A percentile compares a stretch with the other conserved stretches of the same genome.
phyloP scores from a whole-genome alignment of 2,113 vertebrate genomes.

The Pholis gunnellus region DNA sequence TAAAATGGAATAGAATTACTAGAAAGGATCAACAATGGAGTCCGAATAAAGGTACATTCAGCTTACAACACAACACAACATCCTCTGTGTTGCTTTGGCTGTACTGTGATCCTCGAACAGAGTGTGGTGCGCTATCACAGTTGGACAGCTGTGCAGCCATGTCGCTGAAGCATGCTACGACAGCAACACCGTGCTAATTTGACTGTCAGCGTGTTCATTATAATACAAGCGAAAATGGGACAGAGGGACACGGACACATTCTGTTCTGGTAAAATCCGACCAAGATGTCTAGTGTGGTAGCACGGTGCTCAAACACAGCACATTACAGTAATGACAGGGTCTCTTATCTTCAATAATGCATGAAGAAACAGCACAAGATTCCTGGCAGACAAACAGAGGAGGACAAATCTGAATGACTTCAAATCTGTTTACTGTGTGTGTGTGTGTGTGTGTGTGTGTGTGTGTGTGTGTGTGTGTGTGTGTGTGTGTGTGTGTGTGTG shows the following conservation, averaged over 20 bases:
- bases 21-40: slow-evolving; percentile 12
- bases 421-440: not conserved
- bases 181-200: slow-evolving; percentile 72
- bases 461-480: not conserved
- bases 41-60: slow-evolving; percentile 33
- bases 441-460: not conserved
- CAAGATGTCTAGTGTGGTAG: slow-evolving; percentile 36
- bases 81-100: slow-evolving; percentile 32
- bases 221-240: slow-evolving; percentile 53
- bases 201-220: slow-evolving; percentile 75
- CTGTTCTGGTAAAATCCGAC: slow-evolving; percentile 54
- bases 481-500: not conserved
- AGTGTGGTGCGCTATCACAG: slow-evolving; percentile 64
- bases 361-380: slow-evolving; percentile 5
- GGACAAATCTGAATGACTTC: slow-evolving; percentile 6
- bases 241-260: slow-evolving; percentile 43
- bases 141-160: slow-evolving; percentile 70
- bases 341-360: slow-evolving; percentile 21
- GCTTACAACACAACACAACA: slow-evolving; percentile 15
- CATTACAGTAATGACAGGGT: slow-evolving; percentile 7
- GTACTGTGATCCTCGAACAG: slow-evolving; percentile 55
- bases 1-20: not conserved
- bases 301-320: slow-evolving; percentile 11
- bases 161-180: slow-evolving; percentile 54
- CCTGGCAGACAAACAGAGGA: slow-evolving; percentile 17